Evolutionary conservation across 2,113 vertebrate genomes (phyloP).

Genomic region (Chlamydotis undulata): DNA sequence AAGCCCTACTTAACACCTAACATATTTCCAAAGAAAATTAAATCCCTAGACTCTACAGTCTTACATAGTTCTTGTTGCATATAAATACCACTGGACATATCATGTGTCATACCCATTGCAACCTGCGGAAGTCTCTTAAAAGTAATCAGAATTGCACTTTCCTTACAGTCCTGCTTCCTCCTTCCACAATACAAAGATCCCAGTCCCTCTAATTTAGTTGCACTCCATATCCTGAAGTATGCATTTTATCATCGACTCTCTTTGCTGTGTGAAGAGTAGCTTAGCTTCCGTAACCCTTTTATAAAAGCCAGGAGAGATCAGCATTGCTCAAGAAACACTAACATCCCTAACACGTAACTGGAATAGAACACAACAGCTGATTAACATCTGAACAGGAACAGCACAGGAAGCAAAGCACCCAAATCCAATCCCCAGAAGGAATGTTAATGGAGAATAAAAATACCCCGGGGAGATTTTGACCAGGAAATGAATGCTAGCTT

Average conservation of each 20-base stretch:
- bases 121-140: background rate
- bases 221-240: background rate
- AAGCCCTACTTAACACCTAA: constrained; percentile 37
- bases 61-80: background rate
- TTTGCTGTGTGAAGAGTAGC: background rate
- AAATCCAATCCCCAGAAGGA: constrained; percentile 39
- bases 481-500: background rate
- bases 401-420: constrained; percentile 31
- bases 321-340: background rate
- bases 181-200: background rate
- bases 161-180: background rate
- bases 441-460: constrained; percentile 69
- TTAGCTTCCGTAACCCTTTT: background rate
- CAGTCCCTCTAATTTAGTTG: background rate
- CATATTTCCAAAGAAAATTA: constrained; percentile 18
- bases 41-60: background rate
- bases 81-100: constrained; percentile 1
- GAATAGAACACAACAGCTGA: constrained; percentile 48
- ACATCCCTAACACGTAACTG: background rate
- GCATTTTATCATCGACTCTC: background rate
- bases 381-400: constrained; percentile 36
- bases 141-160: background rate
- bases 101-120: background rate
- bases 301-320: background rate
- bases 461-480: constrained; percentile 33